Evolutionary conservation across 2,888 invertebrate species (phyloP).

Genomic region (Limenitis camilla): DNA sequence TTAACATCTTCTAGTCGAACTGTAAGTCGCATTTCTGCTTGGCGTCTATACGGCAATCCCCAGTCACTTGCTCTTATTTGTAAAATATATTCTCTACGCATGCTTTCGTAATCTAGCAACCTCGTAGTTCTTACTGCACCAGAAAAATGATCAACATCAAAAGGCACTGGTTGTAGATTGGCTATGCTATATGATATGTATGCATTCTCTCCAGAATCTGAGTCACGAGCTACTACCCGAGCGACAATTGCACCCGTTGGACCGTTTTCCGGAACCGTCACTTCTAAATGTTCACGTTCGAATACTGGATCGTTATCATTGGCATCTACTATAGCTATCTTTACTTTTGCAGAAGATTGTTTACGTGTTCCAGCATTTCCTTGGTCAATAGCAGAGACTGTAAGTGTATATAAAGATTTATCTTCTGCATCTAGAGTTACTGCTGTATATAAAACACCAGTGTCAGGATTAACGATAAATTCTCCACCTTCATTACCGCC

Average conservation of each 20-base stretch:
- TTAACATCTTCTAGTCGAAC: slow-evolving; percentile 90
- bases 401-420: slow-evolving; percentile 88
- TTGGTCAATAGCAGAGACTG: slow-evolving; percentile 92
- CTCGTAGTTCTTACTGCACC: slow-evolving; percentile 90
- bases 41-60: slow-evolving; percentile 93
- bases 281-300: slow-evolving; percentile 79
- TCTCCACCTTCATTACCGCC: slow-evolving; percentile 93
- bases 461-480: slow-evolving; percentile 89
- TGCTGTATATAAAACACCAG: slow-evolving; percentile 91
- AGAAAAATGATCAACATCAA: slow-evolving; percentile 95
- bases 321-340: slow-evolving; percentile 89
- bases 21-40: slow-evolving; percentile 89
- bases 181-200: slow-evolving; percentile 96
- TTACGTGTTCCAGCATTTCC: slow-evolving; percentile 87
- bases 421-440: slow-evolving; percentile 88
- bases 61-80: slow-evolving; percentile 94
- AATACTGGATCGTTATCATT: slow-evolving; percentile 97
- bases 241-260: slow-evolving; percentile 89
- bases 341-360: slow-evolving; percentile 92
- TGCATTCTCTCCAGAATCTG: slow-evolving; percentile 94
- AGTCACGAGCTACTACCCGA: slow-evolving; percentile 89
- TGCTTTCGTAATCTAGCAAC: slow-evolving; percentile 91
- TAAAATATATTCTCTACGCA: slow-evolving; percentile 87
- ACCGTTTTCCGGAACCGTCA: slow-evolving; percentile 90
- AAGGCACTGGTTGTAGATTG: slow-evolving; percentile 92